phyloP scores from a whole-genome alignment of 2,113 vertebrate genomes.

The Morone chrysops region DNA sequence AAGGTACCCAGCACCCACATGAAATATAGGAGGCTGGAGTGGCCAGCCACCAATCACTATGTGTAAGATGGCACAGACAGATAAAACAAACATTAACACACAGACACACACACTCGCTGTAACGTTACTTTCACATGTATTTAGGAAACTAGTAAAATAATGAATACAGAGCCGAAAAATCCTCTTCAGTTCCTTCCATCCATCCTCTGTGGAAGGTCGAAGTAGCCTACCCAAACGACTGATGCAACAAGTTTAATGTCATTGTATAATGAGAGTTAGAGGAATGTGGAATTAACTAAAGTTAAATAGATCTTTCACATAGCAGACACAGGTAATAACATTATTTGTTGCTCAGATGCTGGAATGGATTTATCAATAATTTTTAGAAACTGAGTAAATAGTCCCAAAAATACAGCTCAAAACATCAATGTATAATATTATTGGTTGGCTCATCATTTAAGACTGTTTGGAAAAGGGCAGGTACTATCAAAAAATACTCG shows the following conservation, averaged over 20 bases:
- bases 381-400: too few species aligned
- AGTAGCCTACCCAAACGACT: neutral
- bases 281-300: neutral
- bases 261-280: neutral
- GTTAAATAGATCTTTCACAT: neutral
- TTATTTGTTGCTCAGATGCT: too few species aligned
- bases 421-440: too few species aligned
- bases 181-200: neutral
- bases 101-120: neutral
- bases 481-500: too few species aligned
- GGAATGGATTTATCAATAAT: too few species aligned
- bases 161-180: neutral
- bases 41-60: slow-evolving; percentile 11
- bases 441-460: too few species aligned
- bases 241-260: neutral
- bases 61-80: slow-evolving; percentile 12
- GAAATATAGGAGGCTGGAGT: slow-evolving; percentile 21
- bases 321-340: too few species aligned
- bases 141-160: neutral
- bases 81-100: slow-evolving; percentile 5
- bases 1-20: slow-evolving; percentile 4
- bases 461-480: too few species aligned
- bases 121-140: neutral
- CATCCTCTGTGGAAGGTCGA: neutral
- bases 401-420: too few species aligned